A percentile compares a stretch with the other conserved stretches of the same genome.
Evolutionary conservation across 1,140 invertebrate species (phyloP).

Genomic region (Drosophila pachea): DNA sequence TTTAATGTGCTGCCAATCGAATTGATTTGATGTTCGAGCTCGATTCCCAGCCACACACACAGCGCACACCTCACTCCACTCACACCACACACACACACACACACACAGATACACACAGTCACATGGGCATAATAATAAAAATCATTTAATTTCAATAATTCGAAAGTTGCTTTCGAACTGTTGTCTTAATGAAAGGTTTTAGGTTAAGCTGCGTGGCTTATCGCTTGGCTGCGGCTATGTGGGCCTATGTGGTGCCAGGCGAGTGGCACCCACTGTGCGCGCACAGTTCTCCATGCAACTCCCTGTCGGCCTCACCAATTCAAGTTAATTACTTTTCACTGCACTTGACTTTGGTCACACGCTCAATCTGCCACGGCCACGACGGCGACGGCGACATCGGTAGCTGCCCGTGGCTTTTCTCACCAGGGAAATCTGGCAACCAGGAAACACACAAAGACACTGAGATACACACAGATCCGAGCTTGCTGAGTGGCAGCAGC

Average conservation of each 20-base stretch:
- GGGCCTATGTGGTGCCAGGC: constrained; percentile 14
- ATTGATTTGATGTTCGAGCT: constrained; percentile 60
- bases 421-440: constrained; percentile 73
- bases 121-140: constrained; percentile 57
- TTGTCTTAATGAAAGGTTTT: constrained; percentile 46
- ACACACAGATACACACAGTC: not conserved
- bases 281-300: constrained; percentile 32
- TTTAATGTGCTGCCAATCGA: constrained; percentile 74
- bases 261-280: constrained; percentile 59
- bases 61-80: not conserved
- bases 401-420: constrained; percentile 70
- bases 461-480: constrained; percentile 42
- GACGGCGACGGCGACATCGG: constrained; percentile 19
- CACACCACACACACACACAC: constrained; percentile 16
- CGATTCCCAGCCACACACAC: constrained; percentile 36
- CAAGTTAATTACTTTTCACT: constrained; percentile 77
- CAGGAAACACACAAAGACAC: constrained; percentile 52
- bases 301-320: constrained; percentile 54
- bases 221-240: constrained; percentile 26
- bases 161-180: constrained; percentile 60
- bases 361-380: constrained; percentile 57
- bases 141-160: constrained; percentile 74
- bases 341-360: constrained; percentile 77
- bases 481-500: constrained; percentile 54
- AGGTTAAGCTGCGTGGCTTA: constrained; percentile 38